A percentile compares a stretch with the other conserved stretches of the same genome.
phyloP scores from a whole-genome alignment of 2,888 invertebrate genomes.

The Allolobophora icterica region DNA sequence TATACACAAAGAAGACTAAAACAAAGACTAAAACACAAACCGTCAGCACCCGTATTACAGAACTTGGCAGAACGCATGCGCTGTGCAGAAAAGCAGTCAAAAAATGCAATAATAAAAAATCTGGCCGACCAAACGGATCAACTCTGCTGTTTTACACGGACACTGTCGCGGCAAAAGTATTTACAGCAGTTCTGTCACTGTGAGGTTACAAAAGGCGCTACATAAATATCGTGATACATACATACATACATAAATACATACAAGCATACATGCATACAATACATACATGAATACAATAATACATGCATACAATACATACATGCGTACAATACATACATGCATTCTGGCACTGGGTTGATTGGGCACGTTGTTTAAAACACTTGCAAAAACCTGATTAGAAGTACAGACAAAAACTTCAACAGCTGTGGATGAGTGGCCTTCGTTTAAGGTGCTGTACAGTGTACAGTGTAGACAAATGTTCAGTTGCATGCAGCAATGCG shows the following conservation, averaged over 20 bases:
- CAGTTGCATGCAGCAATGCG: neutral
- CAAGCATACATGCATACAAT: no score
- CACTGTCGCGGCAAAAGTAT: neutral
- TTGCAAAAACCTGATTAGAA: neutral
- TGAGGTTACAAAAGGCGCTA: neutral
- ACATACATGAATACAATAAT: no score
- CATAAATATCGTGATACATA: no score
- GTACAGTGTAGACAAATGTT: neutral
- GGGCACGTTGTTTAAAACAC: neutral
- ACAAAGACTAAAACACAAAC: conserved; percentile 4
- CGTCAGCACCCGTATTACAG: conserved; percentile 13
- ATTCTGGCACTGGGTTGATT: neutral
- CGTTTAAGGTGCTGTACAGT: neutral
- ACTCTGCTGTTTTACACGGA: neutral
- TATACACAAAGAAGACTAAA: neutral
- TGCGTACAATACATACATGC: neutral
- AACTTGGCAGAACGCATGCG: conserved; percentile 9
- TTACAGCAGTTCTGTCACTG: neutral
- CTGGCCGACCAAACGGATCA: neutral
- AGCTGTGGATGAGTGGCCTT: neutral
- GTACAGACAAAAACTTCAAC: neutral
- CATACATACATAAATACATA: no score
- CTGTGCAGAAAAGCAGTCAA: neutral
- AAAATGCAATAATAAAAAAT: neutral
- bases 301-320: no score